Base-by-base conservation (phyloP, 2,113 vertebrate genomes). In the Nibea albiflora region DNA sequence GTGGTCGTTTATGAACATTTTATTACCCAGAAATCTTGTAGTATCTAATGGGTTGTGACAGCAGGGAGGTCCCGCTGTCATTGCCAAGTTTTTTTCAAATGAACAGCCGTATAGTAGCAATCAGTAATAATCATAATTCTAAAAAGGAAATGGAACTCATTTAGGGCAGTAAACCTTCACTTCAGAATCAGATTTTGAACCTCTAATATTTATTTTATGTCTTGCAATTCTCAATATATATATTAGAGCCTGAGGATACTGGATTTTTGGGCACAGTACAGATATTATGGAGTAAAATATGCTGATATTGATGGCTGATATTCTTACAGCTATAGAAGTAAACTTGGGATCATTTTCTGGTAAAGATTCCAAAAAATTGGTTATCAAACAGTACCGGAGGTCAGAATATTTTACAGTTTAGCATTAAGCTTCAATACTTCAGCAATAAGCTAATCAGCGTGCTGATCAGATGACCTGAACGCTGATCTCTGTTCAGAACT, bases 401-500 rank as follows among this genome's bases (percentile, higher is more conserved):
- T 39, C 7, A 39, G 35, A 39, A 35, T 39, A 39, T 39, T 39
- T 39, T 39, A 35, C 35, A 35, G 35, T 35, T 35, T 35, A 35
- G 8, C 35, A 35, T 1, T 35, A 35, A 8, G 35, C 35, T 8
- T 35, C 35, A 35, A 35, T 35, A 35, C 35, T 35, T 35, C 35
- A 35, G 8, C 35, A 35, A 8, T 35, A 35, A 35, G 35, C 1
- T 35, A 8, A 35, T 39, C 35, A 39, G 35, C 35, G 1, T 39
- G 35, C 8, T 47, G 19, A 64, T 10, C 16, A 64, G 35, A 47
- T 67, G 17, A 81, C 56, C 20, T 58, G 1, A 26, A 47, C 0
- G 0, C 20, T 44, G 53, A 60, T 52, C 52, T 86, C n/a, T 53
- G 54, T 60, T 86, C 76, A 86, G 73, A 49, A 86, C 84, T 65